These are phyloP conservation scores for Labia minor DNA, from an alignment of 2,888 invertebrate genomes.

Conservation along the genomic window DNA sequence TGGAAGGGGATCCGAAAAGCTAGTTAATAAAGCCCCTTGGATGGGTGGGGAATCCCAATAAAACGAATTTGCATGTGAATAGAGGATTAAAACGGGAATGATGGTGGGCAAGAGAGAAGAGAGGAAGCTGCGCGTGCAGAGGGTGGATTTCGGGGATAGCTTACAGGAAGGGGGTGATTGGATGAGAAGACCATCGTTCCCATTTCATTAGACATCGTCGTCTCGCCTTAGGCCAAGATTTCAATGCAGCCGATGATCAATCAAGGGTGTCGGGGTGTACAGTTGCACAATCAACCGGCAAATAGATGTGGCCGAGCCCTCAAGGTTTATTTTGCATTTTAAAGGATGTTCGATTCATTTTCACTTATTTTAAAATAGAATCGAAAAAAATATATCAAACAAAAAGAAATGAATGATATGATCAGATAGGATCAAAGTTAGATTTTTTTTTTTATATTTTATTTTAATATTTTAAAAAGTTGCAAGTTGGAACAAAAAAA, in stretches of 20 bases:
- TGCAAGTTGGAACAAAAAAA: no score
- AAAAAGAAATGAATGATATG: background rate
- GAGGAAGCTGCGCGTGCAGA: constrained; percentile 13
- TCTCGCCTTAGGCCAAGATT: constrained; percentile 7
- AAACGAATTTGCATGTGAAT: constrained; percentile 39
- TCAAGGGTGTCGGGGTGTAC: constrained; percentile 8
- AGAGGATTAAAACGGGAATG: constrained; percentile 34
- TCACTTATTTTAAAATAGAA: background rate
- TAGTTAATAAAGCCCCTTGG: constrained; percentile 33
- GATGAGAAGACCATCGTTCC: background rate
- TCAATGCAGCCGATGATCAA: constrained; percentile 7
- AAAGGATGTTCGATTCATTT: background rate
- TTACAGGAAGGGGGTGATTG: background rate
- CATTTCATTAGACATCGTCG: background rate
- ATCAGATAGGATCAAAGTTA: background rate
- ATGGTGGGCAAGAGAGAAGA: background rate
- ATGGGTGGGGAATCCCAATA: constrained; percentile 34
- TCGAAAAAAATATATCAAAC: background rate
- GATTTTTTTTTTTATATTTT: no score
- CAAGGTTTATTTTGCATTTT: background rate
- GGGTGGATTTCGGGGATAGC: background rate
- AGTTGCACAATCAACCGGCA: constrained; percentile 13
- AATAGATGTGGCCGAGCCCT: background rate
- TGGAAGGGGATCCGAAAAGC: constrained; percentile 14
- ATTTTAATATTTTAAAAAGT: no score